Evolutionary conservation across 2,797 vertebrate genomes (phyloP).

Genomic region (Huso huso): DNA sequence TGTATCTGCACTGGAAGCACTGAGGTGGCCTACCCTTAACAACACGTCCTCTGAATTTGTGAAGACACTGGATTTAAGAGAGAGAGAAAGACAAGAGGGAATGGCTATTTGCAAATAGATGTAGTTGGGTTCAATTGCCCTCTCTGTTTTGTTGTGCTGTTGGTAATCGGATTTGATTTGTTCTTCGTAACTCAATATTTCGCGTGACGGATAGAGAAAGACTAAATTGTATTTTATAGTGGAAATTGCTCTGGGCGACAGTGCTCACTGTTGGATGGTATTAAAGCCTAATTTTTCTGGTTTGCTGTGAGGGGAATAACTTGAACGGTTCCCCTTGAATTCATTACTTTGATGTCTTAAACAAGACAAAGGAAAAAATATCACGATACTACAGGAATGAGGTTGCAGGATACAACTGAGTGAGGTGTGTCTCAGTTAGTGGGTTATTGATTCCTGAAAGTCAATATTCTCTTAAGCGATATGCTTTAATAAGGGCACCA

Average conservation of each 20-base stretch:
- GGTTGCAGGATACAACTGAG: no score
- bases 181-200: constrained; percentile 31
- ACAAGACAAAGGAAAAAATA: background rate
- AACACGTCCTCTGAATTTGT: background rate
- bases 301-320: constrained; percentile 13
- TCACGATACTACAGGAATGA: no score
- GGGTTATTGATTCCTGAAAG: no score
- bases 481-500: no score
- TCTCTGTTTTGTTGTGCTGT: constrained; percentile 37
- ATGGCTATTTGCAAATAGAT: constrained; percentile 6
- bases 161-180: constrained; percentile 50
- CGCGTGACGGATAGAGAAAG: constrained; percentile 8
- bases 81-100: background rate
- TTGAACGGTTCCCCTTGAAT: constrained; percentile 10
- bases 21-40: no score
- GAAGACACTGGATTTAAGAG: background rate
- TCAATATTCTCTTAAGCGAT: no score
- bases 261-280: constrained; percentile 22
- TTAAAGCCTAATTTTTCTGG: constrained; percentile 15
- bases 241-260: constrained; percentile 30
- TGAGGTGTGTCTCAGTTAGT: no score
- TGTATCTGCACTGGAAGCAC: no score
- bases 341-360: constrained; percentile 10
- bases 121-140: constrained; percentile 21
- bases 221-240: constrained; percentile 40